Conservation (phyloP, 1,140 invertebrate genomes). For the Chironomus tepperi region DNA sequence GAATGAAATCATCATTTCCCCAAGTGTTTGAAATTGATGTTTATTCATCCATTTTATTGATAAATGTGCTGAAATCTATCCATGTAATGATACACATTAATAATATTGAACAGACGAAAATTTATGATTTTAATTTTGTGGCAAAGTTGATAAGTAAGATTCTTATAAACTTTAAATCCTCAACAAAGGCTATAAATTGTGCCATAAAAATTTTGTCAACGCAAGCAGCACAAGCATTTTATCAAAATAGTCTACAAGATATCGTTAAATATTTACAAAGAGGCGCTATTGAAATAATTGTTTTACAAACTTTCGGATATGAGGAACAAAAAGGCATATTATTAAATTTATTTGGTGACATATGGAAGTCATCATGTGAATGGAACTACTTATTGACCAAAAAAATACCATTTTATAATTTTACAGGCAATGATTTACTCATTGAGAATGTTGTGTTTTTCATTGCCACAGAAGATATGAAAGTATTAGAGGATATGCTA, state of each 20-base stretch:
- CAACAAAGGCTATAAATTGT: conserved; percentile 38
- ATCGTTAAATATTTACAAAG: conserved; percentile 39
- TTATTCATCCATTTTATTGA: conserved; percentile 49
- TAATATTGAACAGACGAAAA: conserved; percentile 34
- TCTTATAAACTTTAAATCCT: conserved; percentile 44
- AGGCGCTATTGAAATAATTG: conserved; percentile 40
- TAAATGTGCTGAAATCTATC: conserved; percentile 49
- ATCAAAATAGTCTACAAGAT: conserved; percentile 31
- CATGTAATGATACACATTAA: conserved; percentile 46
- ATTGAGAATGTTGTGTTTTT: conserved; percentile 38
- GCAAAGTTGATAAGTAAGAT: conserved; percentile 52
- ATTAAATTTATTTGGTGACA: conserved; percentile 37
- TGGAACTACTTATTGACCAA: conserved; percentile 40
- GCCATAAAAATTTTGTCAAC: conserved; percentile 40
- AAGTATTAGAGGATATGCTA: conserved; percentile 43
- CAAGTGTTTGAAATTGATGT: conserved; percentile 48
- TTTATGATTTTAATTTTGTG: conserved; percentile 43
- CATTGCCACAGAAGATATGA: conserved; percentile 25
- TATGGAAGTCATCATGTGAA: conserved; percentile 36
- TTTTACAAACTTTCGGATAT: conserved; percentile 33
- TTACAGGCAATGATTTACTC: conserved; percentile 30
- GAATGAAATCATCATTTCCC: conserved; percentile 44
- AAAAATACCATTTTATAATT: conserved; percentile 35
- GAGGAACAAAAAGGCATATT: conserved; percentile 33
- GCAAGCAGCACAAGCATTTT: conserved; percentile 25